Percentiles rank a stretch among this genome's conserved stretches.
These are phyloP conservation scores for Malurus melanocephalus DNA, from an alignment of 2,113 vertebrate species.

Conservation along the genomic window DNA sequence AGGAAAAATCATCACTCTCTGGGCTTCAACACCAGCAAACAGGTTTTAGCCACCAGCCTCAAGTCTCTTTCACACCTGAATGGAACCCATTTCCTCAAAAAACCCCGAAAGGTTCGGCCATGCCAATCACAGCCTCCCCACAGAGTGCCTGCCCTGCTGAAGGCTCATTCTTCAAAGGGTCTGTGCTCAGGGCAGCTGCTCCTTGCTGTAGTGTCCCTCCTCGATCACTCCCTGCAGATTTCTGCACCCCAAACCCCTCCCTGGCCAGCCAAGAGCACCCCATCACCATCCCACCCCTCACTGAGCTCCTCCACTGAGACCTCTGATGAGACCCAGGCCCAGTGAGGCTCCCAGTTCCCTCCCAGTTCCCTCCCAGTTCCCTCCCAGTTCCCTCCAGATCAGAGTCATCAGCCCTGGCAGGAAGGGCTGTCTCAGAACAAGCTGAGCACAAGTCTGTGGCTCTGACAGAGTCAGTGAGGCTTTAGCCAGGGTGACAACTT, in stretches of 20 bases:
- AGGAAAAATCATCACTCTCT: background rate
- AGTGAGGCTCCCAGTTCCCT: background rate
- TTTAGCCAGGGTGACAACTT: background rate
- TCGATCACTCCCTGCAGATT: fast-evolving
- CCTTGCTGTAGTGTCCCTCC: background rate
- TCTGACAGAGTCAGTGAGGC: background rate
- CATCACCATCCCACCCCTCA: background rate
- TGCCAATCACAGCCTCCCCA: background rate
- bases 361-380: background rate
- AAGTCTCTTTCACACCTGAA: background rate
- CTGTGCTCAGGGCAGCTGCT: fast-evolving
- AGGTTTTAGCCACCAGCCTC: background rate
- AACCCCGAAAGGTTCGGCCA: background rate
- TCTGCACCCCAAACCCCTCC: background rate
- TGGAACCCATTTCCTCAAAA: background rate
- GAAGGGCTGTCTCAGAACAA: background rate
- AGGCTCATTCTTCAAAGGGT: background rate
- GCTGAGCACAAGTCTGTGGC: background rate
- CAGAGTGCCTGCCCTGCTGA: background rate
- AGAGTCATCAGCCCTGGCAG: background rate
- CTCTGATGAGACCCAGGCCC: background rate
- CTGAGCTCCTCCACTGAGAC: background rate
- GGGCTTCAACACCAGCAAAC: background rate
- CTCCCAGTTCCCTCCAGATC: background rate
- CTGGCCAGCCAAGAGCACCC: fast-evolving